Conservation (phyloP, 2,888 invertebrate species). For the Lucinisca nassula region DNA sequence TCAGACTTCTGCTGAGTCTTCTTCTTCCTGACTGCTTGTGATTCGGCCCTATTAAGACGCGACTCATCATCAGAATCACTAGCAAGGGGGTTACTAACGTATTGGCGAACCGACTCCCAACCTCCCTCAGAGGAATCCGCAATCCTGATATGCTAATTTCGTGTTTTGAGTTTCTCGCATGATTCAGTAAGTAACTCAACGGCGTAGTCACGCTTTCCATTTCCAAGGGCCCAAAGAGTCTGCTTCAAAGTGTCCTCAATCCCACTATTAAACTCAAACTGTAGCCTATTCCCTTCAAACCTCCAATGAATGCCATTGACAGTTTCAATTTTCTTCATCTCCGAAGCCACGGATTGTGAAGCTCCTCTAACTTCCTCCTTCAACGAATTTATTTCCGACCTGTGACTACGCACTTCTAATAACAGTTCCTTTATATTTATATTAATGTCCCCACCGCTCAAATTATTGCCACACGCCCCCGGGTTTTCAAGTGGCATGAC, state of each 20-base stretch:
- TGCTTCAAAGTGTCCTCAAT: not conserved
- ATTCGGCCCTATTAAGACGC: slow-evolving; percentile 28
- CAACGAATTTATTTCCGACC: not conserved
- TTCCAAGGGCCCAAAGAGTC: slow-evolving; percentile 7
- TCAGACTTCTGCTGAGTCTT: slow-evolving; percentile 4
- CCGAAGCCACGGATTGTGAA: not conserved
- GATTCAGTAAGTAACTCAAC: not conserved
- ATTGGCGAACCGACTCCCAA: slow-evolving; percentile 45
- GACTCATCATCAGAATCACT: slow-evolving; percentile 47
- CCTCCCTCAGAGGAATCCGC: slow-evolving; percentile 45
- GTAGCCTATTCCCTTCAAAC: slow-evolving; percentile 5
- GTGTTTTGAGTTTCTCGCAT: not conserved
- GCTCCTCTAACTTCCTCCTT: slow-evolving; percentile 11
- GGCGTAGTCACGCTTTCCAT: not conserved
- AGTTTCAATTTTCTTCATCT: not conserved
- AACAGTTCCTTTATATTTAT: not conserved
- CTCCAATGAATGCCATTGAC: not conserved
- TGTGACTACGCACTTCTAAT: not conserved
- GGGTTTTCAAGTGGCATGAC: not conserved
- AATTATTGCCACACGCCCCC: not conserved
- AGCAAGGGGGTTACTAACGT: slow-evolving; percentile 33
- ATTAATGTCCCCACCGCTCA: not conserved
- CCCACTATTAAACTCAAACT: not conserved
- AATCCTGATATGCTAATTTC: slow-evolving; percentile 24
- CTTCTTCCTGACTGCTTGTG: slow-evolving; percentile 14